phyloP scores from a whole-genome alignment of 2,888 invertebrate species.

The Dynastes tityus region DNA sequence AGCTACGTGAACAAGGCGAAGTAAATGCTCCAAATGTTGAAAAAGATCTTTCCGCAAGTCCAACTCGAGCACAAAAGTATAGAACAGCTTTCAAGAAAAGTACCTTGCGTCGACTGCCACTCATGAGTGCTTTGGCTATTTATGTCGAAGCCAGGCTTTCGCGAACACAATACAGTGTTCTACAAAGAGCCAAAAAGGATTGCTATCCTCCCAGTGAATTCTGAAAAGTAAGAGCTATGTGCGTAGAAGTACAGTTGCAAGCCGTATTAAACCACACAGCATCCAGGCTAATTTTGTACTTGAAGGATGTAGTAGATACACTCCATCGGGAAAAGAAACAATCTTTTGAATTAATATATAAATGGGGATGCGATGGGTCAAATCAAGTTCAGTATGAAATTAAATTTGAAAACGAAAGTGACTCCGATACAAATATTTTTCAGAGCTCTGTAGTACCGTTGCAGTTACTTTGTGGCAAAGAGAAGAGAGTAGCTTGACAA shows the following conservation, averaged over 20 bases:
- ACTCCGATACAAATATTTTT: conserved; percentile 36
- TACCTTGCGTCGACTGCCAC: background rate
- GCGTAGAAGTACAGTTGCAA: conserved; percentile 56
- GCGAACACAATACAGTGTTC: background rate
- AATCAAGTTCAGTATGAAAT: too few species aligned
- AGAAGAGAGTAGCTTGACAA: conserved; percentile 16
- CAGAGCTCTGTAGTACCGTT: conserved; percentile 37
- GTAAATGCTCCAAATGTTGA: background rate
- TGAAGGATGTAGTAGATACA: conserved; percentile 21
- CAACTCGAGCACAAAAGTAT: background rate
- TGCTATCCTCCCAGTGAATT: conserved; percentile 53
- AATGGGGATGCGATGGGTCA: conserved; percentile 54
- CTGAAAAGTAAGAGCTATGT: conserved; percentile 52
- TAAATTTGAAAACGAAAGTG: background rate
- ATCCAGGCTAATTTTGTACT: conserved; percentile 12
- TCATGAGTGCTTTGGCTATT: too few species aligned
- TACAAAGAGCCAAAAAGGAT: conserved; percentile 54
- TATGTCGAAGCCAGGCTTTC: too few species aligned
- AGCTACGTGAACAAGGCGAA: too few species aligned
- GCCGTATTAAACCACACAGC: conserved; percentile 48
- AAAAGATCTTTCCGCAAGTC: background rate
- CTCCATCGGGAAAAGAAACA: conserved; percentile 46
- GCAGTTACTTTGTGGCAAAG: background rate
- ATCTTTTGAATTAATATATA: conserved; percentile 49
- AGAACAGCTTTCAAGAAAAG: background rate